A percentile compares a stretch with the other conserved stretches of the same genome.
These are phyloP conservation scores for Macaca mulatta DNA, from an alignment of 2,113 vertebrate genomes.

Conservation along the genomic window DNA sequence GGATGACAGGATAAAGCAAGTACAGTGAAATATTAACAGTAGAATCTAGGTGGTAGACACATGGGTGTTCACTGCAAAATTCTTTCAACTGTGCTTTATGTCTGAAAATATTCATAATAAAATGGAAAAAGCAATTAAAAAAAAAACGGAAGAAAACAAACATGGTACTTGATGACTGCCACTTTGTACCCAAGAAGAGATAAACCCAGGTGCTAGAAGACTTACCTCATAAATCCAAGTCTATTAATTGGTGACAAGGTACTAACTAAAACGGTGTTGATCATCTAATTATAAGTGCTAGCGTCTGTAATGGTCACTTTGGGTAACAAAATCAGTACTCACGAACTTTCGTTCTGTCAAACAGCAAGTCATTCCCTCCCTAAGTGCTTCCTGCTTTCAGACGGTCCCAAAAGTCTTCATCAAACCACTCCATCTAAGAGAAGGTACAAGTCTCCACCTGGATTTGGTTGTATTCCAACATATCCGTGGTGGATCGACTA, in stretches of 20 bases:
- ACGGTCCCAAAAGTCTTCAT: neutral
- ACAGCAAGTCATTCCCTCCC: neutral
- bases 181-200: neutral
- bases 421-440: neutral
- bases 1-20: neutral
- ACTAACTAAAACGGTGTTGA: neutral
- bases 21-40: neutral
- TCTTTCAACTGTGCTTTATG: neutral
- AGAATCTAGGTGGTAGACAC: neutral
- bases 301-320: neutral
- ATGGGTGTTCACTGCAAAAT: neutral
- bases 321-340: neutral
- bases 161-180: neutral
- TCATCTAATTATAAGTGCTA: neutral
- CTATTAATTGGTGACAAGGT: neutral
- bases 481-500: rapidly evolving
- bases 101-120: slow-evolving; percentile 22
- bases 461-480: neutral
- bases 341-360: neutral
- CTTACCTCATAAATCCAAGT: neutral
- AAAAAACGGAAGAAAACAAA: neutral
- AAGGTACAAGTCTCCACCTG: neutral
- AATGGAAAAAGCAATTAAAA: neutral
- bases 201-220: neutral
- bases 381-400: neutral